A percentile compares a stretch with the other conserved stretches of the same genome.
phyloP scores from a whole-genome alignment of 92 coral and sea anemone species.

The Zoanthus sociatus region DNA sequence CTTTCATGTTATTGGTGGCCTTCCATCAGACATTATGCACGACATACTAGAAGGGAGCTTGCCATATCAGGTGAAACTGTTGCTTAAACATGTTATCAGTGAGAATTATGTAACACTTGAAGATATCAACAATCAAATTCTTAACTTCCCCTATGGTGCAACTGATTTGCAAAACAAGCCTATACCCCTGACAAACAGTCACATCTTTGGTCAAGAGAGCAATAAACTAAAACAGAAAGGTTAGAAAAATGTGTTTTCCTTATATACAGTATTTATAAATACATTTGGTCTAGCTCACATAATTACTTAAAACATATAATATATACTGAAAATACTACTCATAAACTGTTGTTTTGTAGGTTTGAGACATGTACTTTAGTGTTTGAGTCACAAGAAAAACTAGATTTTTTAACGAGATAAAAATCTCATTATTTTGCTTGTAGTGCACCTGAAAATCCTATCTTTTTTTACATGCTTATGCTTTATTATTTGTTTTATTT shows the following conservation, averaged over 20 bases:
- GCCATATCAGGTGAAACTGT: constrained; percentile 60
- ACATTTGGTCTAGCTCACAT: too few relatives aligned
- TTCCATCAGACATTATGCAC: constrained; percentile 77
- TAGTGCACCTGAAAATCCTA: background rate
- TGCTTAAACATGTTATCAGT: constrained; percentile 50
- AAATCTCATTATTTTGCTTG: too few relatives aligned
- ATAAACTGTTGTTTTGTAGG: too few relatives aligned
- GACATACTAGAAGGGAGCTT: constrained; percentile 69
- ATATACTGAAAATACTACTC: too few relatives aligned
- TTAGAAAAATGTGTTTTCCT: background rate
- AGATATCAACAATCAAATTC: constrained; percentile 52
- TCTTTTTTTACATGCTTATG: too few relatives aligned
- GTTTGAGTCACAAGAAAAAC: too few relatives aligned
- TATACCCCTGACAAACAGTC: background rate
- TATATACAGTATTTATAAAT: too few relatives aligned
- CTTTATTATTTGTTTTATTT: background rate
- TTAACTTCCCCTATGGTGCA: constrained; percentile 53
- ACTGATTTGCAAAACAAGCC: constrained; percentile 63
- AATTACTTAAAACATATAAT: too few relatives aligned
- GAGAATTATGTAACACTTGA: constrained; percentile 48
- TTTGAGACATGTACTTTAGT: too few relatives aligned
- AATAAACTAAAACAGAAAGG: constrained; percentile 4
- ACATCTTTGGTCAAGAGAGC: background rate
- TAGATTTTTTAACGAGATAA: too few relatives aligned
- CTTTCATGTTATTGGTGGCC: constrained; percentile 76